These are phyloP conservation scores for Campylomormyrus numenius DNA, from an alignment of 2,113 vertebrate genomes.

Conservation along the genomic window DNA sequence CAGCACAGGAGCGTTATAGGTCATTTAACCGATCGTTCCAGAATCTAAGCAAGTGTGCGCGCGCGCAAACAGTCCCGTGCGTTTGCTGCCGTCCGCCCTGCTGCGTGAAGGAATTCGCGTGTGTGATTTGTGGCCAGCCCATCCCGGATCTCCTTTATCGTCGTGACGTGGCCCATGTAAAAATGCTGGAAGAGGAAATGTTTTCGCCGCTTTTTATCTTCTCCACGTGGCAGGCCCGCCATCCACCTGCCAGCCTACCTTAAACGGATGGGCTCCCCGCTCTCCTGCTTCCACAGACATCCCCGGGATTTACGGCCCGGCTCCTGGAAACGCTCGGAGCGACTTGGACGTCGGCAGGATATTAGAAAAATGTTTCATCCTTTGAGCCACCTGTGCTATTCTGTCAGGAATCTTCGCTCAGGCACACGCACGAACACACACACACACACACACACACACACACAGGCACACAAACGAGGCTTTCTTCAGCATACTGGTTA, in stretches of 20 bases:
- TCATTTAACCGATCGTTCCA: neutral
- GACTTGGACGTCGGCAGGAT: neutral
- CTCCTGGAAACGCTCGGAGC: neutral
- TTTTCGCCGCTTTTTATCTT: conserved; percentile 26
- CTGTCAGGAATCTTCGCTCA: neutral
- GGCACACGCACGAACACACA: neutral
- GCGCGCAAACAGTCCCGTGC: neutral
- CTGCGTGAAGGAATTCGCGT: neutral
- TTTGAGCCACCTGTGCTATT: neutral
- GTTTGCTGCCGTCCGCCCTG: neutral
- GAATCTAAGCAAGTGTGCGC: neutral
- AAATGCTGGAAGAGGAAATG: conserved; percentile 21
- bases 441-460: neutral
- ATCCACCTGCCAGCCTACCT: conserved; percentile 24
- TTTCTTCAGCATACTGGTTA: neutral
- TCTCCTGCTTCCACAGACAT: conserved; percentile 9
- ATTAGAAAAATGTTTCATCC: conserved; percentile 4
- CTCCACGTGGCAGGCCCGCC: conserved; percentile 15
- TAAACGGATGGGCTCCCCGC: conserved; percentile 20
- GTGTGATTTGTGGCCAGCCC: neutral
- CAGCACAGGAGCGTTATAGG: neutral
- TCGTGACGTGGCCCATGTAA: neutral
- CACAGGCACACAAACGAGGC: too few relatives aligned
- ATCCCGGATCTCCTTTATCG: neutral
- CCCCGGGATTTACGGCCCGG: conserved; percentile 16